phyloP scores from a whole-genome alignment of 2,888 invertebrate species.

The Tribolium freemani region DNA sequence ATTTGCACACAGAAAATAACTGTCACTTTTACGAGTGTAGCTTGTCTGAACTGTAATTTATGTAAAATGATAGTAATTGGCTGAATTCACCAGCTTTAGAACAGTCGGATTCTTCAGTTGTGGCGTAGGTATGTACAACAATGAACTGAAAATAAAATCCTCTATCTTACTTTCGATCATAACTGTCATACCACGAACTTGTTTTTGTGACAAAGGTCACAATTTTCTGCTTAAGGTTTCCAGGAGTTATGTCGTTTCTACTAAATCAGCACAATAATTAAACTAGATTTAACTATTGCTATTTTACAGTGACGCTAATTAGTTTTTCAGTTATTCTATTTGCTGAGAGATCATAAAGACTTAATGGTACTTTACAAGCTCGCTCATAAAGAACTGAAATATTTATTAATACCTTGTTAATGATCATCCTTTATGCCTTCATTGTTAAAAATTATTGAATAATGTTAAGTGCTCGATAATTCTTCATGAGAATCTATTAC shows the following conservation, averaged over 20 bases:
- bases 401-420: conserved; percentile 20
- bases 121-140: conserved; percentile 1
- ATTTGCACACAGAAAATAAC: conserved; percentile 27
- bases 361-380: conserved; percentile 2
- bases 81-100: conserved; percentile 12
- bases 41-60: conserved; percentile 20
- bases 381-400: conserved; percentile 4
- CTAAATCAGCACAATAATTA: conserved; percentile 3
- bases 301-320: conserved; percentile 9
- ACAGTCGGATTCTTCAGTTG: not conserved
- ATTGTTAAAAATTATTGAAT: conserved; percentile 15
- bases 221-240: not conserved
- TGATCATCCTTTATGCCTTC: conserved; percentile 11
- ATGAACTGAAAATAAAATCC: conserved; percentile 13
- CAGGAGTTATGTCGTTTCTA: not conserved
- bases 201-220: conserved; percentile 20
- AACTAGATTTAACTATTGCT: conserved; percentile 5
- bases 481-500: not conserved
- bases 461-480: not conserved
- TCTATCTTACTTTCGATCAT: conserved; percentile 33
- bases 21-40: conserved; percentile 28
- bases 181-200: conserved; percentile 25
- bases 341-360: conserved; percentile 11
- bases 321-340: conserved; percentile 7
- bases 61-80: conserved; percentile 32